Base-by-base conservation (phyloP, 1,140 invertebrate species). In the Varroa destructor region DNA sequence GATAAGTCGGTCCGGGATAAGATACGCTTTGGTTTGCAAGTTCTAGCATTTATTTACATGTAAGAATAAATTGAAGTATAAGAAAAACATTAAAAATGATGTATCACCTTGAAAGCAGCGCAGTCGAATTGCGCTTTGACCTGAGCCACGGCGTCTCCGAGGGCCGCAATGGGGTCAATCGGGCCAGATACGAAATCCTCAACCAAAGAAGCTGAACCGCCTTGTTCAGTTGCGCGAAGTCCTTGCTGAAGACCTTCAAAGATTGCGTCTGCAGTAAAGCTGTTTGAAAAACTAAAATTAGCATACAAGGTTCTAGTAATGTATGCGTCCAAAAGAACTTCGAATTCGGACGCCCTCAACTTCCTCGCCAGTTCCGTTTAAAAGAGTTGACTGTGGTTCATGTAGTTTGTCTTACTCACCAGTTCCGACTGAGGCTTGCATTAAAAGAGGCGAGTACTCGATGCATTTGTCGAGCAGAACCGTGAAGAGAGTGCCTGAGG, bases 201-300 rank as follows among this genome's bases (percentile, higher is more conserved):
- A 46, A 46, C 61, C 3, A 67, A 8, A 4, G 46, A 37, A 4
- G 40, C 12, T 40, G 61, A 40, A 67, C 46, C 46, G 8, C 46
- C 46, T 51, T 51, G 46, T 51, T 51, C 46, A 51, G 46, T 51
- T 12, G 61, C 61, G 40, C 61, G 61, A 12, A 67, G 36, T 4
- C 61, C 46, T 37, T 67, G 61, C 40, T 67, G 61, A 40, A 67
- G 46, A 12, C 61, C 61, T 40, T 67, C 61, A 37, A 67, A 67
- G 14, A 67, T 67, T 8, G 61, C 61, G 61, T 67, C 61, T 37
- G 61, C 61, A 46, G 61, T 67, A 46, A 67, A 67, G 46, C 61
- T 67, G 61, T 42, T 36, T 12, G 57, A 37, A 36, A 42, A 36
- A 58, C 25, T 5, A 3, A 12, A 58, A 58, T 42, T 36, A 42